Evolutionary conservation across 2,797 vertebrate species (phyloP).

Genomic region (Protonibea diacanthus): DNA sequence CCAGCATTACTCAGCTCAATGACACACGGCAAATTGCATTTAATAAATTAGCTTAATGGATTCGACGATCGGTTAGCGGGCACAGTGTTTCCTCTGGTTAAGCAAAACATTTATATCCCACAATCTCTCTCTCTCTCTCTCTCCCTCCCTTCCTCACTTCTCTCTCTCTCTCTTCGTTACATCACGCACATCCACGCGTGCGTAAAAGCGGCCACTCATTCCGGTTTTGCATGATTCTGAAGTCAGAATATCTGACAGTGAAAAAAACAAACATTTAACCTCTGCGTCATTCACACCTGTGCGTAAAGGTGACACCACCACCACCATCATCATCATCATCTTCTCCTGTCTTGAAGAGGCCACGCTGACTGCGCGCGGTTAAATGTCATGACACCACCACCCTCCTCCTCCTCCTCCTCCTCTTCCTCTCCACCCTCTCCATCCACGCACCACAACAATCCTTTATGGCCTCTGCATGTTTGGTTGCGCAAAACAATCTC

Average conservation of each 20-base stretch:
- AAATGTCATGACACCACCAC: conserved; percentile 77
- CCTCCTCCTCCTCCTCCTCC: not conserved
- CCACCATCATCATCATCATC: conserved; percentile 39
- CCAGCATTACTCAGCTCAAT: conserved; percentile 91
- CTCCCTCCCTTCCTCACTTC: not conserved
- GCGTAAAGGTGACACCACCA: conserved; percentile 45
- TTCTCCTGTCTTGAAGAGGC: conserved; percentile 22
- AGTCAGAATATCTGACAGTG: not conserved
- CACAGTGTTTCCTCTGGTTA: conserved; percentile 92
- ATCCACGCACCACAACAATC: conserved; percentile 52
- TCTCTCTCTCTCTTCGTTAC: not conserved
- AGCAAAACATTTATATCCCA: conserved; percentile 94
- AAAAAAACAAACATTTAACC: no score
- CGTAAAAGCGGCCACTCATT: conserved; percentile 21
- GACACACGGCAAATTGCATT: conserved; percentile 94
- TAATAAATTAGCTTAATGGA: conserved; percentile 98
- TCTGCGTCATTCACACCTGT: not conserved
- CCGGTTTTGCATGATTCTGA: not conserved
- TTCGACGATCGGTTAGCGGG: conserved; percentile 93
- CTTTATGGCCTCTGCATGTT: conserved; percentile 86
- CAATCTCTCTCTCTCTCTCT: conserved; percentile 56
- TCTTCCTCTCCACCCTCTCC: no score
- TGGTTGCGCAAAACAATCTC: conserved; percentile 88
- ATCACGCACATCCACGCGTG: conserved; percentile 3
- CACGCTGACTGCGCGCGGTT: conserved; percentile 65